Evolutionary conservation across 2,888 invertebrate genomes (phyloP).

Genomic region (Nemurella pictetii): DNA sequence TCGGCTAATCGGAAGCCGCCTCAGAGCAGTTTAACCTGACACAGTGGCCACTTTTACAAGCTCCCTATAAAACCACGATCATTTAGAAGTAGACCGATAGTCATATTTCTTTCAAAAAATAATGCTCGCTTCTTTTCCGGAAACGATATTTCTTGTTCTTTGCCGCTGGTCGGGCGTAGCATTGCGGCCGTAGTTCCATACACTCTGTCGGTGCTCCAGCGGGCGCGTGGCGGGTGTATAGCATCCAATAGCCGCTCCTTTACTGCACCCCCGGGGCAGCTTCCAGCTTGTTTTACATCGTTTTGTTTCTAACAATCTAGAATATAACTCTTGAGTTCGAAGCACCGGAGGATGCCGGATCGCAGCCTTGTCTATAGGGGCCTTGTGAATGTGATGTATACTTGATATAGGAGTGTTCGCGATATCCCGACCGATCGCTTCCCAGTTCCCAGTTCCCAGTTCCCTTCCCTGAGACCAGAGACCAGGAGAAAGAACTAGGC

Average conservation of each 20-base stretch:
- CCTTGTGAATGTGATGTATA: slow-evolving; percentile 4
- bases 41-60: too few species aligned
- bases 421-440: slow-evolving; percentile 3
- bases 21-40: too few species aligned
- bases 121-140: slow-evolving; percentile 7
- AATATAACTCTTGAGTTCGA: slow-evolving; percentile 42
- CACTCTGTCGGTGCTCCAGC: slow-evolving; percentile 43
- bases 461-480: too few species aligned
- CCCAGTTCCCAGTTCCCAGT: too few species aligned
- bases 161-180: neutral
- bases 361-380: slow-evolving; percentile 8
- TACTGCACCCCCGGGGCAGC: slow-evolving; percentile 52
- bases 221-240: neutral
- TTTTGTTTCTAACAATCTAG: slow-evolving; percentile 57
- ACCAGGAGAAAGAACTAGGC: too few species aligned
- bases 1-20: too few species aligned
- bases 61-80: neutral
- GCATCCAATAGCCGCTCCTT: neutral
- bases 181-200: slow-evolving; percentile 35
- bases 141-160: neutral
- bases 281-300: slow-evolving; percentile 57
- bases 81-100: neutral
- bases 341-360: slow-evolving; percentile 16
- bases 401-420: slow-evolving; percentile 10
- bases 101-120: neutral